Conservation (phyloP, 2,797 vertebrate species). For the Eurystomus glaucurus region DNA sequence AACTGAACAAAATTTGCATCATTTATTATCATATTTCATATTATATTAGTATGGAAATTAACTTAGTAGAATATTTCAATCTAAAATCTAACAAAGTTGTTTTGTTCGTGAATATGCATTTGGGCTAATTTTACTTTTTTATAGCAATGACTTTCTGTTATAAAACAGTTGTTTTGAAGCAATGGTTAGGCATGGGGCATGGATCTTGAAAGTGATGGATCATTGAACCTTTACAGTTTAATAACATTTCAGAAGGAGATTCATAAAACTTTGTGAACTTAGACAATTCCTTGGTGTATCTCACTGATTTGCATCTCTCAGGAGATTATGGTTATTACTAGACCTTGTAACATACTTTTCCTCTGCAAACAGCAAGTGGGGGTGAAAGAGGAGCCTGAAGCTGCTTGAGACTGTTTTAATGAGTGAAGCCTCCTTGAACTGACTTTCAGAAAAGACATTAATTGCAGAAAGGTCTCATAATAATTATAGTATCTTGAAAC, state of each 20-base stretch:
- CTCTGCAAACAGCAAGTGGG: constrained; percentile 22
- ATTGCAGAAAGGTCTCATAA: constrained; percentile 59
- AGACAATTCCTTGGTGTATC: neutral
- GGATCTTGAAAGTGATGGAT: neutral
- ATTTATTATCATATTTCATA: neutral
- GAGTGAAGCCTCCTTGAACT: constrained; percentile 71
- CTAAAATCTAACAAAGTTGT: neutral
- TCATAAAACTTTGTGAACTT: constrained; percentile 17
- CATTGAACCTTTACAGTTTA: constrained; percentile 17
- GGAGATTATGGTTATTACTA: constrained; percentile 38
- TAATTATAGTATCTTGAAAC: constrained; percentile 56
- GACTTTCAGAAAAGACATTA: constrained; percentile 74
- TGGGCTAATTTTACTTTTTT: neutral
- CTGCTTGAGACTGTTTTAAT: constrained; percentile 61
- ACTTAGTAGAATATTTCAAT: neutral
- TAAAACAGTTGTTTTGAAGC: neutral
- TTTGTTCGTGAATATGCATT: neutral
- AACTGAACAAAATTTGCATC: neutral
- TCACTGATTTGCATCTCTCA: constrained; percentile 44
- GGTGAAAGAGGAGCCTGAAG: constrained; percentile 50
- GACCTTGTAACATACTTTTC: constrained; percentile 32
- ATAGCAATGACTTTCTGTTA: neutral
- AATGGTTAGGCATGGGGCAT: neutral
- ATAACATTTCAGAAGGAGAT: neutral
- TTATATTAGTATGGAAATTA: neutral